Percentiles rank a stretch among this genome's conserved stretches.
phyloP scores from a whole-genome alignment of 2,113 vertebrate genomes.

The Pelecanus crispus region DNA sequence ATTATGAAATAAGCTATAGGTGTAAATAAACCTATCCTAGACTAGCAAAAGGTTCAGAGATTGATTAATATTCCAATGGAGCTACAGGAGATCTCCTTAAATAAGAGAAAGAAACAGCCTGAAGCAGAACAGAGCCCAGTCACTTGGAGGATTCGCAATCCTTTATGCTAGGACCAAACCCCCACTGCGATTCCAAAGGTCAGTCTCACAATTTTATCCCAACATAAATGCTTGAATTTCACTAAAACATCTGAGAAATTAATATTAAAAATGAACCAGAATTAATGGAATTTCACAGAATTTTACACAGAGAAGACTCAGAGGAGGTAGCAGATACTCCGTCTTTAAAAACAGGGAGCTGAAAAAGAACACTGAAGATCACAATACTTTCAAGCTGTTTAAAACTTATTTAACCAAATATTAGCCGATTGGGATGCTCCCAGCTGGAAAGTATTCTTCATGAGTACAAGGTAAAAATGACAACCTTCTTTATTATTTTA shows the following conservation, averaged over 20 bases:
- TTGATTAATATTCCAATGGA: background rate
- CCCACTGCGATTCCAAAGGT: background rate
- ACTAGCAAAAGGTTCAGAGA: background rate
- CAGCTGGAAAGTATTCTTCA: background rate
- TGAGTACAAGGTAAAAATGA: background rate
- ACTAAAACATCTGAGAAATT: background rate
- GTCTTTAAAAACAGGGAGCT: background rate
- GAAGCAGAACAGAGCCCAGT: background rate
- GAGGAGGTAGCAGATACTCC: background rate
- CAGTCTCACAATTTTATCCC: background rate
- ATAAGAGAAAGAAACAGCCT: background rate
- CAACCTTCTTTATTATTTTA: background rate
- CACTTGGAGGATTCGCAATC: background rate
- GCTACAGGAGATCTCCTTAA: background rate
- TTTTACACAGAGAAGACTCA: background rate
- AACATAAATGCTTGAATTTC: background rate
- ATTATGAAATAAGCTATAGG: background rate
- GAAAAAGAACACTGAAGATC: background rate
- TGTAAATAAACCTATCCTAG: background rate
- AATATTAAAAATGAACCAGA: background rate
- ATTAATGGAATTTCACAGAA: background rate
- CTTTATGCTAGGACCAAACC: background rate
- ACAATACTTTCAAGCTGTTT: background rate
- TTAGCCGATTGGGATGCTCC: background rate
- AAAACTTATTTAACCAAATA: background rate